phyloP scores from a whole-genome alignment of 1,140 invertebrate genomes.

The Zaprionus taronus region DNA sequence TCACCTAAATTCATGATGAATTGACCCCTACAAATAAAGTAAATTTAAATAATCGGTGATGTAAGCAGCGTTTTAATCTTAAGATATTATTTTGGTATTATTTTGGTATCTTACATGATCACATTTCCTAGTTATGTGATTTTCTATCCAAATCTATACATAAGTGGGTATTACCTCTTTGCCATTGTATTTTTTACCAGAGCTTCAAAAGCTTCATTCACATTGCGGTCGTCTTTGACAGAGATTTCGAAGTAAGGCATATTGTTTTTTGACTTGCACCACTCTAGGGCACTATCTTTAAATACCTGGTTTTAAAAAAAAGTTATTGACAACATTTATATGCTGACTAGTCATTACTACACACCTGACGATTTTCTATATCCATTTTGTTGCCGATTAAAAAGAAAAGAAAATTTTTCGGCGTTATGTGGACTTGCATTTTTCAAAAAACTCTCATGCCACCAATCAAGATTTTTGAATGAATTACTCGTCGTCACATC shows the following conservation, averaged over 20 bases:
- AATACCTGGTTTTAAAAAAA: conserved; percentile 88
- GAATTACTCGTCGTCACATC: conserved; percentile 98
- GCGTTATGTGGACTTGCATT: conserved; percentile 98
- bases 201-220: conserved; percentile 98
- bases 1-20: too few relatives aligned
- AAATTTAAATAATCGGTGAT: too few relatives aligned
- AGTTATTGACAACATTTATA: not conserved
- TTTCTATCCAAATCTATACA: not conserved
- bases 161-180: not conserved
- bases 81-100: too few relatives aligned
- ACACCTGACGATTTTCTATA: conserved; percentile 96
- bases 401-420: conserved; percentile 99
- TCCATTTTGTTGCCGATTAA: conserved; percentile 99
- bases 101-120: not conserved
- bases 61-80: too few relatives aligned
- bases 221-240: conserved; percentile 98
- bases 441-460: conserved; percentile 99
- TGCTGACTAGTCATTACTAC: conserved; percentile 36
- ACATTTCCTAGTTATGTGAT: not conserved
- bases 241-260: conserved; percentile 87
- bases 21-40: too few relatives aligned
- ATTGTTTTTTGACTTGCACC: conserved; percentile 99
- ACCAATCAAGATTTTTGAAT: conserved; percentile 98
- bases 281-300: conserved; percentile 96
- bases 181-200: conserved; percentile 92